phyloP scores from a whole-genome alignment of 2,888 invertebrate species.

The Clepsis dumicolana region DNA sequence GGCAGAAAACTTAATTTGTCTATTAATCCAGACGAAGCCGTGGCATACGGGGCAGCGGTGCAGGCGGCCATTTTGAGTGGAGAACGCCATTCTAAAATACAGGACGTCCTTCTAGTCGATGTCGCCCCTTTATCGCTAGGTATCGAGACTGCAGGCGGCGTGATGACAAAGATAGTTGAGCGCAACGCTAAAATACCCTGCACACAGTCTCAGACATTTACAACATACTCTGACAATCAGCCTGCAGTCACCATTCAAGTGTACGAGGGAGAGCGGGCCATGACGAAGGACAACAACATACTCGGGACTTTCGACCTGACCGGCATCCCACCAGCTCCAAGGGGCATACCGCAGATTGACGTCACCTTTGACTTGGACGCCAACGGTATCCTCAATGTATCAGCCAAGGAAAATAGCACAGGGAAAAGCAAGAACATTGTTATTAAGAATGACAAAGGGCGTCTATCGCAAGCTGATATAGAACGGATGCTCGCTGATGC shows the following conservation, averaged over 20 bases:
- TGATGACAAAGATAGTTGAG: slow-evolving; percentile 91
- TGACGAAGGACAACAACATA: slow-evolving; percentile 92
- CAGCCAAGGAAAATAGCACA: slow-evolving; percentile 89
- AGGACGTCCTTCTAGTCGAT: slow-evolving; percentile 87
- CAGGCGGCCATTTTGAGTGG: slow-evolving; percentile 91
- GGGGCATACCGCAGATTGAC: slow-evolving; percentile 88
- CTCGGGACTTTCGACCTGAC: slow-evolving; percentile 88
- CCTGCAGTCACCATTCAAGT: slow-evolving; percentile 90
- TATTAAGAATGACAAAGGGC: slow-evolving; percentile 93
- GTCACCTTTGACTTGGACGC: slow-evolving; percentile 92
- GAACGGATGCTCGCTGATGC: slow-evolving; percentile 93
- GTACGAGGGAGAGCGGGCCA: slow-evolving; percentile 91
- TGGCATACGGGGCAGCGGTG: slow-evolving; percentile 92
- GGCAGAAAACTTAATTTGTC: slow-evolving; percentile 90
- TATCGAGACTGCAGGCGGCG: slow-evolving; percentile 92
- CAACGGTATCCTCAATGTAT: slow-evolving; percentile 93
- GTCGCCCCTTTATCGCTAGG: slow-evolving; percentile 89
- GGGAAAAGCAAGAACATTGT: slow-evolving; percentile 91
- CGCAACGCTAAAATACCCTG: slow-evolving; percentile 90
- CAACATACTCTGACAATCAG: slow-evolving; percentile 93
- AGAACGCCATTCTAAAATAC: slow-evolving; percentile 90
- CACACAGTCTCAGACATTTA: slow-evolving; percentile 90
- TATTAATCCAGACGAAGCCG: slow-evolving; percentile 93
- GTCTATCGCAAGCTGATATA: slow-evolving; percentile 93
- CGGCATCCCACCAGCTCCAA: slow-evolving; percentile 89